phyloP scores from a whole-genome alignment of 1,140 invertebrate species.

The Pogonognathellus flavescens region DNA sequence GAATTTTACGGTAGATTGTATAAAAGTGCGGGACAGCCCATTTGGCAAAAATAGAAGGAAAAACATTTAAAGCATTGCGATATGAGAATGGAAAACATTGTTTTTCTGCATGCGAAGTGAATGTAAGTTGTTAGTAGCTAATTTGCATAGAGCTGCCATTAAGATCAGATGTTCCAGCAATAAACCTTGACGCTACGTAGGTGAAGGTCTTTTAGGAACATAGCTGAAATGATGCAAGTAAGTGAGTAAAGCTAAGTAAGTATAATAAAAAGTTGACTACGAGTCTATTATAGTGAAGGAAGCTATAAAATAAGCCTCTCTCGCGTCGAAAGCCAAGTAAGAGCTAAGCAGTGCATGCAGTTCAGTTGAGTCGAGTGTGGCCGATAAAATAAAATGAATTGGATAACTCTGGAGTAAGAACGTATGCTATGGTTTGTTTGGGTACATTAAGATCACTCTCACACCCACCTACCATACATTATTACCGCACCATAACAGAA shows the following conservation, averaged over 20 bases:
- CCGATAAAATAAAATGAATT: conserved; percentile 64
- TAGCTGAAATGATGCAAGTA: not conserved
- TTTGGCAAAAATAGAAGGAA: conserved; percentile 11
- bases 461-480: conserved; percentile 61
- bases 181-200: conserved; percentile 58
- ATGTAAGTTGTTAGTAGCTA: conserved; percentile 45
- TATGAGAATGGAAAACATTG: conserved; percentile 32
- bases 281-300: conserved; percentile 6
- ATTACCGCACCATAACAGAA: conserved; percentile 47
- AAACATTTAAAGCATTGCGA: conserved; percentile 3
- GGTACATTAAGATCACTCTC: conserved; percentile 59
- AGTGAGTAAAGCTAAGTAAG: not conserved
- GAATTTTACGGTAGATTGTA: too few relatives aligned
- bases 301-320: conserved; percentile 40
- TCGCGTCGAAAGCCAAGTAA: not conserved
- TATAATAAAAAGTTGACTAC: conserved; percentile 36
- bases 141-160: conserved; percentile 62
- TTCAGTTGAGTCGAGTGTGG: conserved; percentile 14
- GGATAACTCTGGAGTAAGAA: conserved; percentile 51
- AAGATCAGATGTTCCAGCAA: conserved; percentile 64
- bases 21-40: not conserved
- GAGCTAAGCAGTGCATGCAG: not conserved
- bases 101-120: conserved; percentile 41
- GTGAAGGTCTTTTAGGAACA: conserved; percentile 54
- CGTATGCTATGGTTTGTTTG: conserved; percentile 61